A percentile compares a stretch with the other conserved stretches of the same genome.
Evolutionary conservation across 2,888 invertebrate genomes (phyloP).

Genomic region (Autographa gamma): DNA sequence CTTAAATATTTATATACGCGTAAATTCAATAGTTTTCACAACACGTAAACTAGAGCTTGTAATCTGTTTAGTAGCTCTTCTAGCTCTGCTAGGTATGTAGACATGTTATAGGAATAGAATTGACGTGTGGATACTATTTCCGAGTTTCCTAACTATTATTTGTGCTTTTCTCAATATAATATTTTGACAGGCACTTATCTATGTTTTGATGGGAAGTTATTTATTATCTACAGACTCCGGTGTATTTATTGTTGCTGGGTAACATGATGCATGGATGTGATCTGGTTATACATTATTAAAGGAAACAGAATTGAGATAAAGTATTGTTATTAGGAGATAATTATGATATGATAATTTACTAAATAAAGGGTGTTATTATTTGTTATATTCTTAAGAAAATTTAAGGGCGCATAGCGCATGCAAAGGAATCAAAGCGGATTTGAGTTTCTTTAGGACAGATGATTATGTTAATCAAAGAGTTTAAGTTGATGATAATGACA

Average conservation of each 20-base stretch:
- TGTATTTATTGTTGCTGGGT: slow-evolving; percentile 9
- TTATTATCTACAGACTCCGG: slow-evolving; percentile 19
- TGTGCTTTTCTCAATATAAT: slow-evolving; percentile 62
- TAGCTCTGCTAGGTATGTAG: slow-evolving; percentile 27
- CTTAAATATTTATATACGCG: slow-evolving; percentile 69
- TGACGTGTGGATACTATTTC: slow-evolving; percentile 74
- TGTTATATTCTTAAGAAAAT: too few relatives aligned
- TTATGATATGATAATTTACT: too few relatives aligned
- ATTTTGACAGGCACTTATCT: slow-evolving; percentile 61
- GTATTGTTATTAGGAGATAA: slow-evolving; percentile 37
- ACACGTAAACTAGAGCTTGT: slow-evolving; percentile 60
- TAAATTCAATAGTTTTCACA: slow-evolving; percentile 53
- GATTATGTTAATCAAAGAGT: too few relatives aligned
- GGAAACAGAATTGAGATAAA: slow-evolving; percentile 14
- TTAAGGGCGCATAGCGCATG: too few relatives aligned
- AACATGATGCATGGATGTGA: slow-evolving; percentile 12
- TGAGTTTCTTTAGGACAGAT: too few relatives aligned
- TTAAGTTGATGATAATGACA: slow-evolving; percentile 7
- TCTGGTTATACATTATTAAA: not conserved
- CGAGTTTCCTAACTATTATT: slow-evolving; percentile 34
- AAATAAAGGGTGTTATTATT: too few relatives aligned
- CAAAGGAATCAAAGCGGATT: too few relatives aligned
- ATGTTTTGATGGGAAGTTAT: slow-evolving; percentile 41
- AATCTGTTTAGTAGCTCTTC: slow-evolving; percentile 53
- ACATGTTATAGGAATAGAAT: slow-evolving; percentile 62